These are phyloP conservation scores for Brachyalestes nurse DNA, from an alignment of 2,797 vertebrate genomes.

Conservation along the genomic window DNA sequence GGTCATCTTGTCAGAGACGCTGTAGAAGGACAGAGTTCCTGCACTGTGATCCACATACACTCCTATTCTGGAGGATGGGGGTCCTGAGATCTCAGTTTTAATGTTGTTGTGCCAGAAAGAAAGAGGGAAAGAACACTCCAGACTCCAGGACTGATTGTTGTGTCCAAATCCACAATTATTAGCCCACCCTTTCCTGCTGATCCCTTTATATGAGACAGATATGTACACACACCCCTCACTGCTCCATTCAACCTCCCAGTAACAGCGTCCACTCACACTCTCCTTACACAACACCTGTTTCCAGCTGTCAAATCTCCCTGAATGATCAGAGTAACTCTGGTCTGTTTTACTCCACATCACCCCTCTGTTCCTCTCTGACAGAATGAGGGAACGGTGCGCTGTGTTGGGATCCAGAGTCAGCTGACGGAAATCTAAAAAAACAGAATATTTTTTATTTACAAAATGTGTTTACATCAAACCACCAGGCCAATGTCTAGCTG, in stretches of 20 bases:
- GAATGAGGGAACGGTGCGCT: not conserved
- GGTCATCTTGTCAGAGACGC: too few relatives aligned
- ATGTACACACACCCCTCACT: too few relatives aligned
- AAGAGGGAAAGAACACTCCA: not conserved
- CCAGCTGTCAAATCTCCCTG: not conserved
- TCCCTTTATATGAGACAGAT: too few relatives aligned
- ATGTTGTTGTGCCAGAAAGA: not conserved
- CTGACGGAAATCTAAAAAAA: not conserved
- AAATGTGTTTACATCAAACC: not conserved
- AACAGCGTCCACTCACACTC: not conserved
- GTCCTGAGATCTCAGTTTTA: not conserved
- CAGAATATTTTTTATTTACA: not conserved
- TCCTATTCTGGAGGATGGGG: not conserved
- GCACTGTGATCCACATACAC: too few relatives aligned
- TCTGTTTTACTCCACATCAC: not conserved
- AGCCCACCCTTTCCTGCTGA: not conserved
- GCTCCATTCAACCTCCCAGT: too few relatives aligned
- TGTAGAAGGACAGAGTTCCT: too few relatives aligned
- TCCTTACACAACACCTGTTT: not conserved
- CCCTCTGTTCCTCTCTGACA: not conserved
- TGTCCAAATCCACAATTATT: not conserved
- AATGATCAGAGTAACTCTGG: not conserved
- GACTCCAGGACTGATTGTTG: constrained; percentile 6
- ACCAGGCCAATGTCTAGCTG: too few relatives aligned
- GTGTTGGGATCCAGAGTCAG: not conserved